Evolutionary conservation across 2,888 invertebrate species (phyloP).

Genomic region (Drosophila seclusa): DNA sequence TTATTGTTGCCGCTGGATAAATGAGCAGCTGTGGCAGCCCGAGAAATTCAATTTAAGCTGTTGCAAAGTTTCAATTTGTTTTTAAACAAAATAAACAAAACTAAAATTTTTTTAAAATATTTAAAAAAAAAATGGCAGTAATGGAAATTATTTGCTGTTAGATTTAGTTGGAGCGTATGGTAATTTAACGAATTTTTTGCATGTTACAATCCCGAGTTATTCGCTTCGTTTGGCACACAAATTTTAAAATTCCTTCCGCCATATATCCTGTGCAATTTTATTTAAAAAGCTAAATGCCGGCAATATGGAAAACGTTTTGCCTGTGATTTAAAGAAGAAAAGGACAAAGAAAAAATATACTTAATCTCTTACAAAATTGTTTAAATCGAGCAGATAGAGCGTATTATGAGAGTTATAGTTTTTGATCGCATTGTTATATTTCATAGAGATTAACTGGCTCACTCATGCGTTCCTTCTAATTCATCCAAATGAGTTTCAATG

Average conservation of each 20-base stretch:
- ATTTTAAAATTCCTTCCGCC: not conserved
- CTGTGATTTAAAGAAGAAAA: not conserved
- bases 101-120: not conserved
- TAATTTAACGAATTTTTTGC: not conserved
- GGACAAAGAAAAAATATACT: not conserved
- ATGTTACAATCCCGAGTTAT: not conserved
- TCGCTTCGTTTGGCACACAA: not conserved
- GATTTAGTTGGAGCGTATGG: slow-evolving; percentile 15
- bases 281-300: not conserved
- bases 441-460: not conserved
- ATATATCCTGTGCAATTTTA: not conserved
- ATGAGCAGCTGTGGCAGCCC: slow-evolving; percentile 25
- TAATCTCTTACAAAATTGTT: not conserved
- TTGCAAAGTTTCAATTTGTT: slow-evolving; percentile 21
- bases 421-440: not conserved
- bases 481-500: not conserved
- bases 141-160: slow-evolving; percentile 23
- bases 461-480: not conserved
- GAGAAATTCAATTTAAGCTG: slow-evolving; percentile 34
- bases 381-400: not conserved
- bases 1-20: slow-evolving; percentile 39
- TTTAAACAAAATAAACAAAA: not conserved
- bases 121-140: not conserved
- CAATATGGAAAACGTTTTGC: not conserved
- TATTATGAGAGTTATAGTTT: not conserved